Conservation (phyloP, 2,797 vertebrate genomes). For the Neosalanx taihuensis region DNA sequence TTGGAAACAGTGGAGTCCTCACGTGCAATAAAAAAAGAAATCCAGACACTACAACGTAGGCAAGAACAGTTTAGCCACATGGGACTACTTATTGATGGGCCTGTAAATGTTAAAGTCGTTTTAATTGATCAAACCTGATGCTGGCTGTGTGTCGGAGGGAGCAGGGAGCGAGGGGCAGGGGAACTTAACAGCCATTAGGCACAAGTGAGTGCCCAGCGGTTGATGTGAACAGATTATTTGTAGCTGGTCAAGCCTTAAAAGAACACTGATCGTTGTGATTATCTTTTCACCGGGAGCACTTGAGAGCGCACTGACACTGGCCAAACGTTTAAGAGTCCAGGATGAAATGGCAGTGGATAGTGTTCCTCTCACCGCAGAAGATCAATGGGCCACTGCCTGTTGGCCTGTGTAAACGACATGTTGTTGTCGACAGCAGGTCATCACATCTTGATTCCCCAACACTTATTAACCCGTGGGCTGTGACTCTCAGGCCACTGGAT, state of each 20-base stretch:
- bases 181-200: constrained; percentile 74
- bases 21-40: constrained; percentile 54
- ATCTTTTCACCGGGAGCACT: constrained; percentile 66
- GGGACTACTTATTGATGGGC: constrained; percentile 76
- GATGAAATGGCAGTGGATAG: constrained; percentile 55
- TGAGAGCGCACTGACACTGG: constrained; percentile 64
- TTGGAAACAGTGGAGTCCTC: constrained; percentile 58
- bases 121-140: constrained; percentile 80
- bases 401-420: constrained; percentile 44
- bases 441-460: constrained; percentile 49
- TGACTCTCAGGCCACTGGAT: constrained; percentile 22
- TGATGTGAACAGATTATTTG: constrained; percentile 69
- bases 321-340: constrained; percentile 61
- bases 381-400: constrained; percentile 60
- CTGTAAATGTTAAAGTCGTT: constrained; percentile 79
- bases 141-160: constrained; percentile 49
- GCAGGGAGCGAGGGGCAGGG: constrained; percentile 45
- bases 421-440: constrained; percentile 47
- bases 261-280: constrained; percentile 74
- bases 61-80: constrained; percentile 67
- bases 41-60: constrained; percentile 57
- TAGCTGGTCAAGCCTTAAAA: constrained; percentile 72
- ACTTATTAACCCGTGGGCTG: constrained; percentile 46
- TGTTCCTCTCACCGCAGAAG: constrained; percentile 43
- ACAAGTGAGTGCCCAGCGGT: constrained; percentile 64